Evolutionary conservation across 2,797 vertebrate genomes (phyloP).

Genomic region (Muraenolepis orangiensis): DNA sequence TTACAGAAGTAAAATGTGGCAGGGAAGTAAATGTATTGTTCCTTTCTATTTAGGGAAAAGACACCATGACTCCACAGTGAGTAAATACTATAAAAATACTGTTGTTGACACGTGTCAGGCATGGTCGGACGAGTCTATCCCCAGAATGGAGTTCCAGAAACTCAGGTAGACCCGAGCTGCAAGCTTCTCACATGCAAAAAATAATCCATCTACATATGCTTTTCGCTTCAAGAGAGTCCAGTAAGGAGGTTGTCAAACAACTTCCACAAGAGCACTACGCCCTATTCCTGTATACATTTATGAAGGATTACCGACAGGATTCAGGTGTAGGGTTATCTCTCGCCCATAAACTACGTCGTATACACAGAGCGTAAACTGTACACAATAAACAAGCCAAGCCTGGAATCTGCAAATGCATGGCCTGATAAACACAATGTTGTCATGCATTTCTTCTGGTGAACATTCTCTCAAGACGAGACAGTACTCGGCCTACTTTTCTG

Average conservation of each 20-base stretch:
- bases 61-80: slow-evolving; percentile 1
- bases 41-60: not conserved
- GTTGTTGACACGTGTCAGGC: slow-evolving; percentile 12
- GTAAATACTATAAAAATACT: not conserved
- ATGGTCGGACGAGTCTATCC: slow-evolving; percentile 6
- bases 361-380: not conserved
- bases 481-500: slow-evolving; percentile 8
- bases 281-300: not conserved
- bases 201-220: not conserved
- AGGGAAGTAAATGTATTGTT: not conserved
- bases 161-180: not conserved
- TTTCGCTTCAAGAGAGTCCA: not conserved
- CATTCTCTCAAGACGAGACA: slow-evolving; percentile 36
- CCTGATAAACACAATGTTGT: slow-evolving; percentile 21
- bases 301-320: not conserved
- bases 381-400: not conserved
- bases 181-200: not conserved
- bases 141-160: not conserved
- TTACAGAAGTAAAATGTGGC: not conserved
- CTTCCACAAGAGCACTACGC: not conserved
- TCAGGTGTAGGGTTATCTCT: not conserved
- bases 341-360: not conserved
- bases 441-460: slow-evolving; percentile 47
- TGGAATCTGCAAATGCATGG: slow-evolving; percentile 5
- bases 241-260: not conserved